Conservation (phyloP, 2,113 vertebrate species). For the Aegithalos caudatus region DNA sequence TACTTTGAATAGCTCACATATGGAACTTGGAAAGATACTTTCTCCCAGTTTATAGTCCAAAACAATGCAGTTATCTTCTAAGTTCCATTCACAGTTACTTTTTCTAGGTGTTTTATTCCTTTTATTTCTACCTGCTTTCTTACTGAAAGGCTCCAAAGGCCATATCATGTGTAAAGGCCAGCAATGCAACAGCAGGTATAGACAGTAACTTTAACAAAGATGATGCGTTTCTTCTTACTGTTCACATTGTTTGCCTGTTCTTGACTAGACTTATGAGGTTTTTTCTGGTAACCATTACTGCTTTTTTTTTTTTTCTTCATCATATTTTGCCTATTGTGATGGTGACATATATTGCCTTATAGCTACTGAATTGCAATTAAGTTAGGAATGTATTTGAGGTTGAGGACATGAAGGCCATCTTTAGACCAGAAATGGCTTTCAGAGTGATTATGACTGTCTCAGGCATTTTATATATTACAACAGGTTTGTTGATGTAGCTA, state of each 20-base stretch:
- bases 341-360: not conserved
- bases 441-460: not conserved
- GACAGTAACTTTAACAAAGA: not conserved
- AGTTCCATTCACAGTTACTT: not conserved
- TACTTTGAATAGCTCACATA: not conserved
- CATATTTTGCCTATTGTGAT: not conserved
- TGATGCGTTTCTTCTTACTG: not conserved
- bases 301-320: not conserved
- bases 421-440: not conserved
- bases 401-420: not conserved
- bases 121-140: not conserved
- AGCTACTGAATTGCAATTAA: not conserved
- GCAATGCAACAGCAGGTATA: not conserved
- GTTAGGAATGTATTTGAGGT: not conserved
- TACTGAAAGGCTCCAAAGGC: not conserved
- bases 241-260: not conserved
- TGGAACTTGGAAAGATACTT: not conserved
- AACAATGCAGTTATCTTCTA: not conserved
- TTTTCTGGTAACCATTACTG: not conserved
- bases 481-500: not conserved
- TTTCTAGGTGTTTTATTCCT: not conserved
- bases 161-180: not conserved
- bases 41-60: not conserved
- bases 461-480: not conserved
- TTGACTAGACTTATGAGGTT: not conserved